Evolutionary conservation across 2,888 invertebrate genomes (phyloP).

Genomic region (Encarsia formosa): DNA sequence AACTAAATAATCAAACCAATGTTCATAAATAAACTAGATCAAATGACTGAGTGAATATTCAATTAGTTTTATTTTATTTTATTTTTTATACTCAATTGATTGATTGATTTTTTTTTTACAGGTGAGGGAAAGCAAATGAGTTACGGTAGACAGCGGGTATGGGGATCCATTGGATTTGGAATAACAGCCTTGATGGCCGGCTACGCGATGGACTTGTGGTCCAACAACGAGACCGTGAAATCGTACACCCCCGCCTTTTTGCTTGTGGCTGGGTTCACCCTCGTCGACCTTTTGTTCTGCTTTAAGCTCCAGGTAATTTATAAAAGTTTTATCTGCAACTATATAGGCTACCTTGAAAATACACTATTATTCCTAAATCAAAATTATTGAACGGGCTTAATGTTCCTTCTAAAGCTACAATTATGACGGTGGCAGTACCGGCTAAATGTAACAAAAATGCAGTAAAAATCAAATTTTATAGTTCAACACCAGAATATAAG

Average conservation of each 20-base stretch:
- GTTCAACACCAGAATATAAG: not conserved
- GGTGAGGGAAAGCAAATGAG: conserved; percentile 65
- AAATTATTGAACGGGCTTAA: too few relatives aligned
- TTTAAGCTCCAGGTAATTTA: conserved; percentile 59
- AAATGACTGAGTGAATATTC: too few relatives aligned
- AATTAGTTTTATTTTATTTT: too few relatives aligned
- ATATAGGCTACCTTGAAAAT: too few relatives aligned
- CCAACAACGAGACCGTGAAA: conserved; percentile 55
- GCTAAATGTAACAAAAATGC: too few relatives aligned
- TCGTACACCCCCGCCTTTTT: conserved; percentile 72
- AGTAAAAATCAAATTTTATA: not conserved
- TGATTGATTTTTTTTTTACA: conserved; percentile 36
- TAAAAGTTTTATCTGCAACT: too few relatives aligned
- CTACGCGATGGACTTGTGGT: conserved; percentile 64
- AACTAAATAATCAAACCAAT: too few relatives aligned
- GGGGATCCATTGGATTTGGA: conserved; percentile 81
- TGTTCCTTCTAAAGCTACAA: too few relatives aligned
- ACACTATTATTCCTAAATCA: too few relatives aligned
- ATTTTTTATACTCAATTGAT: too few relatives aligned
- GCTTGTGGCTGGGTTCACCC: conserved; percentile 62
- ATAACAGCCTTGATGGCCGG: conserved; percentile 69
- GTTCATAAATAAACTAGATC: too few relatives aligned
- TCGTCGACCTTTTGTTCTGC: conserved; percentile 66
- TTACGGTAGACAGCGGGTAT: conserved; percentile 76
- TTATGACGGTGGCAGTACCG: too few relatives aligned